Base-by-base conservation (phyloP, 2,113 vertebrate genomes). In the Rhynchopsitta pachyrhyncha region DNA sequence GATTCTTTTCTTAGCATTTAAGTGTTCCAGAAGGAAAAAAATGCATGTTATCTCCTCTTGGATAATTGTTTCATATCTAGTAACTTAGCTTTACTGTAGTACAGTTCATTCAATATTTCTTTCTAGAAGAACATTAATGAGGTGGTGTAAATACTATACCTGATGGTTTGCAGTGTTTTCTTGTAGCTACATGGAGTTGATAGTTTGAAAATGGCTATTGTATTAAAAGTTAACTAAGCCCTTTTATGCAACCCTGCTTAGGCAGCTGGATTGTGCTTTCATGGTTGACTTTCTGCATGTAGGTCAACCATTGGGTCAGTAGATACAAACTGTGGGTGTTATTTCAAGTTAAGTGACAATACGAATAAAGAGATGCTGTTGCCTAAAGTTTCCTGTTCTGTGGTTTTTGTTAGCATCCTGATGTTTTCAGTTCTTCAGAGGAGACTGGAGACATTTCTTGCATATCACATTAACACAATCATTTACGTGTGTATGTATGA, bases 11-110 rank as follows among this genome's bases (percentile, higher is more conserved):
- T 82, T 53, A 82, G 53, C 70, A 19, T 59, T 69, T 82, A 60
- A 92, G n/a, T 86, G 46, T 90, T 95, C 82, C 70, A 55, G 41
- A 91, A 83, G 62, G 11, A 82, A 81, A 76, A 82, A 82, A 90
- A 90, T 77, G 46, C 31, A 13, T 63, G 25, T 37, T 49, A 1
- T 74, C 25, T 93, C n/a, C 44, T 74, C 41, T 86, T 86, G 23
- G 31, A 66, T 91, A 83, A 85, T 74, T 90, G 63, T 42, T 88
- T 86, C 46, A 59, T 90, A 59, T 29, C 52, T 81, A 59, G 60
- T 46, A 84, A 50, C 88, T 89, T 88, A 74, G 11, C 68, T 90
- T 81, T 92, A 67, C 57, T 53, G 9, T 41, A 37, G 42, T 64
- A 63, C n/a, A 4, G 13, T 83, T 93, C 76, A 24, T 66, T 90